Conservation (phyloP, 2,797 vertebrate species). For the Tenualosa ilisha region DNA sequence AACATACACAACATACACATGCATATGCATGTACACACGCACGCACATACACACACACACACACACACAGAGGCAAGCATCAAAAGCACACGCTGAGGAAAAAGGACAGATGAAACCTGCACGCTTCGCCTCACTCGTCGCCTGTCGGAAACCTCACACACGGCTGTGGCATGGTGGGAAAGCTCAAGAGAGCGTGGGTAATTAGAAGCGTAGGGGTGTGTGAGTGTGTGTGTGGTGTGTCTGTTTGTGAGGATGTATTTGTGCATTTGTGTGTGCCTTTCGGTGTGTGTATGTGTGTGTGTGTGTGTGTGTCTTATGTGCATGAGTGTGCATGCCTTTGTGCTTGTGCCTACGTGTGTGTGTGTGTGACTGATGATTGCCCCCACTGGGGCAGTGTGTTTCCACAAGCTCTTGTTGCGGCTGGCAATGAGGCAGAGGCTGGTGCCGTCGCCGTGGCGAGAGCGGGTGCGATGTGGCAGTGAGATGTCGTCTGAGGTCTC, state of each 20-base stretch:
- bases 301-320: background rate
- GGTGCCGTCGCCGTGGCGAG: background rate
- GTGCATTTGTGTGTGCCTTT: background rate
- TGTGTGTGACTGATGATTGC: background rate
- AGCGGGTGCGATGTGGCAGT: background rate
- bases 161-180: slow-evolving; percentile 14
- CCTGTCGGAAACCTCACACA: slow-evolving; percentile 16
- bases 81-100: slow-evolving; percentile 76
- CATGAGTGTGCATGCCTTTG: background rate
- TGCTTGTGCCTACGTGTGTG: background rate
- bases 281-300: background rate
- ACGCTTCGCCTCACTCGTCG: background rate
- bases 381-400: background rate
- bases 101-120: slow-evolving; percentile 15
- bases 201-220: slow-evolving; percentile 45
- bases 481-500: slow-evolving; percentile 9
- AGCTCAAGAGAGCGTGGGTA: slow-evolving; percentile 39
- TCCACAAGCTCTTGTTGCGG: background rate
- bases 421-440: background rate
- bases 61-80: background rate
- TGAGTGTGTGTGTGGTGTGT: slow-evolving; percentile 36
- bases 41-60: background rate
- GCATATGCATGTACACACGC: background rate
- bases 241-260: background rate
- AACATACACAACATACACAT: background rate